A percentile compares a stretch with the other conserved stretches of the same genome.
These are phyloP conservation scores for Onychorhynchus coronatus DNA, from an alignment of 2,113 vertebrate genomes.

Conservation along the genomic window DNA sequence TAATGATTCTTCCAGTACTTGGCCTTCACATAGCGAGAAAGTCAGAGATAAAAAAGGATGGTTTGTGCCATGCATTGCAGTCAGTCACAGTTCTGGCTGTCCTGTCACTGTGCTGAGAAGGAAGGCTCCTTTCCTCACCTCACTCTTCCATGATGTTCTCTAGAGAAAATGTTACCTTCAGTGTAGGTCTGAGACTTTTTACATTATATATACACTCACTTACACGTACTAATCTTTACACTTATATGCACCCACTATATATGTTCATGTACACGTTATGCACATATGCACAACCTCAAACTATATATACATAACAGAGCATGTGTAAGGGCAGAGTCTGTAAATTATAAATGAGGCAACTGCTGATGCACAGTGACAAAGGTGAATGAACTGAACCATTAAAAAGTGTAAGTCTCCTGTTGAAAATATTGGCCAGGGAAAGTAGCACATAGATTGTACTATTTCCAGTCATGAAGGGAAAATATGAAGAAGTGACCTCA, in stretches of 20 bases:
- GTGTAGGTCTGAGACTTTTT: neutral
- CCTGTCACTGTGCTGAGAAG: rapidly evolving
- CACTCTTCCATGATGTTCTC: rapidly evolving
- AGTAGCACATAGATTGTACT: neutral
- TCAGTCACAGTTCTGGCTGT: neutral
- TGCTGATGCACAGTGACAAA: neutral
- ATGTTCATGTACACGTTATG: neutral
- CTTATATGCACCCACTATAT: neutral
- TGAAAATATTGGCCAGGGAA: neutral
- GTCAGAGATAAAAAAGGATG: neutral
- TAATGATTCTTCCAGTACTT: neutral
- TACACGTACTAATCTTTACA: rapidly evolving
- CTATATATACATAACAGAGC: neutral
- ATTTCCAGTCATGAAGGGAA: neutral
- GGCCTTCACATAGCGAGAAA: neutral
- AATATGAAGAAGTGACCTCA: neutral
- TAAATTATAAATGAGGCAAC: neutral
- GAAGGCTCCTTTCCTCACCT: neutral
- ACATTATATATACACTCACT: rapidly evolving
- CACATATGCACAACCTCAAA: rapidly evolving
- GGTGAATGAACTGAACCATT: neutral
- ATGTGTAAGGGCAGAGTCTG: neutral
- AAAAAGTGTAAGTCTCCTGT: neutral
- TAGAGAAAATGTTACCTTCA: neutral
- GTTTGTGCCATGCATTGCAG: neutral